These are phyloP conservation scores for Podilymbus podiceps DNA, from an alignment of 2,113 vertebrate genomes.

Conservation along the genomic window DNA sequence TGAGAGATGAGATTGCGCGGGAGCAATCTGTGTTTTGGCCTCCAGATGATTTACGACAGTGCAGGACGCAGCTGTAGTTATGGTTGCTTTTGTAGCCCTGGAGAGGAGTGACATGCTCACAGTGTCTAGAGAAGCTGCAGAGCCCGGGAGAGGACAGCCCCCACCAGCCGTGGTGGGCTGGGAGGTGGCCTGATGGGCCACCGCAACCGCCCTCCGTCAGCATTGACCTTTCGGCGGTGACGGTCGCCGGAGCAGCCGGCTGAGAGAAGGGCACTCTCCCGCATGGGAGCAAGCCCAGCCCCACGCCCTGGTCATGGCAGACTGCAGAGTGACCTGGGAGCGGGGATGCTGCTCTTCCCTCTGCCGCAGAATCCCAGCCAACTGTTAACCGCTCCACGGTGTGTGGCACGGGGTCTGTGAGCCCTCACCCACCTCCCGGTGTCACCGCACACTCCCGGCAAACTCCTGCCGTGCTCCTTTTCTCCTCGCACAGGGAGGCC, in stretches of 20 bases:
- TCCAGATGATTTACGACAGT: not conserved
- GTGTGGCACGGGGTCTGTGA: not conserved
- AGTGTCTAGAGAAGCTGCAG: not conserved
- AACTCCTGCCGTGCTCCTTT: not conserved
- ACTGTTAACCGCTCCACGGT: not conserved
- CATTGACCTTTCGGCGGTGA: not conserved
- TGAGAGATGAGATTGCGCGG: not conserved
- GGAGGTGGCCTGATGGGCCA: not conserved
- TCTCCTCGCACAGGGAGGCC: not conserved
- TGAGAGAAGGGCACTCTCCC: not conserved
- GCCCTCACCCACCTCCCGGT: accelerated
- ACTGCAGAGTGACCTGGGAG: accelerated
- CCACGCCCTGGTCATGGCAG: not conserved
- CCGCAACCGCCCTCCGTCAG: accelerated
- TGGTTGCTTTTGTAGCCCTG: not conserved
- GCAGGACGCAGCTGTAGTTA: not conserved
- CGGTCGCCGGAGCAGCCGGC: not conserved
- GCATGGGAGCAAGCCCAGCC: not conserved
- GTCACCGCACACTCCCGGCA: not conserved
- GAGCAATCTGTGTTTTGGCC: slow-evolving; percentile 24
- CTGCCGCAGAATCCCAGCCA: not conserved
- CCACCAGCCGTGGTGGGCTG: not conserved
- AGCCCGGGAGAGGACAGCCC: not conserved
- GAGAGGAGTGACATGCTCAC: not conserved
- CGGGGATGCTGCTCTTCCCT: not conserved